These are phyloP conservation scores for Eupithecia abbreviata DNA, from an alignment of 2,888 invertebrate genomes.

Conservation along the genomic window DNA sequence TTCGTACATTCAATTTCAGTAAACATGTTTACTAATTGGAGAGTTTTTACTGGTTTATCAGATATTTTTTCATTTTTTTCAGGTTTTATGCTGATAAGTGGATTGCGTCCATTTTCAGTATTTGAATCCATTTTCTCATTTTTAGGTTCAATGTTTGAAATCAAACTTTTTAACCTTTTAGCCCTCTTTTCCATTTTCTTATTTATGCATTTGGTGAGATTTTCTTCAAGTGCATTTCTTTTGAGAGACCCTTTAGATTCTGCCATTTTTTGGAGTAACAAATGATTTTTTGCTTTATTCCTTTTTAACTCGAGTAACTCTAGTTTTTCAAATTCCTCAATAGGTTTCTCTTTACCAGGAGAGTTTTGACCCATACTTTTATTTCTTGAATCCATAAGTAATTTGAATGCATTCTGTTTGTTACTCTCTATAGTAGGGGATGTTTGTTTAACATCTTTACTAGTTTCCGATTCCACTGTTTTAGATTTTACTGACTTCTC, in stretches of 20 bases:
- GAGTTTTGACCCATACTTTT: slow-evolving; percentile 86
- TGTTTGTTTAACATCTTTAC: slow-evolving; percentile 29
- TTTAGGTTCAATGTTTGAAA: slow-evolving; percentile 59
- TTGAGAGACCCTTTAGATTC: slow-evolving; percentile 85
- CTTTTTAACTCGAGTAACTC: slow-evolving; percentile 60
- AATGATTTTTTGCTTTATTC: slow-evolving; percentile 76
- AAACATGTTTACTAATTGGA: slow-evolving; percentile 65
- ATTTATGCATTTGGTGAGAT: slow-evolving; percentile 83
- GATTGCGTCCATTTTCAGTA: slow-evolving; percentile 30
- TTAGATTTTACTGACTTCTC: slow-evolving; percentile 38
- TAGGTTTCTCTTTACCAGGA: slow-evolving; percentile 80
- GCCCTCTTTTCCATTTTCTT: slow-evolving; percentile 85
- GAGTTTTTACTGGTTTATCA: slow-evolving; percentile 48
- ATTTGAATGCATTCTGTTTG: slow-evolving; percentile 84
- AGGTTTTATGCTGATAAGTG: slow-evolving; percentile 33
- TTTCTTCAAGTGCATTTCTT: slow-evolving; percentile 83
- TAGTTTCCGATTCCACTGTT: slow-evolving; percentile 16
- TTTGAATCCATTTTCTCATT: slow-evolving; percentile 32
- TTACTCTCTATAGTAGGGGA: slow-evolving; percentile 51
- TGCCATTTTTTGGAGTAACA: slow-evolving; percentile 85
- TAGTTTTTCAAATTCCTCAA: slow-evolving; percentile 55
- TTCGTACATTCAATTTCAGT: slow-evolving; percentile 48
- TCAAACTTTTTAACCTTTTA: slow-evolving; percentile 81
- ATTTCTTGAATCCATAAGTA: slow-evolving; percentile 87
- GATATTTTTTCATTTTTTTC: slow-evolving; percentile 36